Conservation (phyloP, 2,797 vertebrate genomes). For the Rhinatrema bivittatum region DNA sequence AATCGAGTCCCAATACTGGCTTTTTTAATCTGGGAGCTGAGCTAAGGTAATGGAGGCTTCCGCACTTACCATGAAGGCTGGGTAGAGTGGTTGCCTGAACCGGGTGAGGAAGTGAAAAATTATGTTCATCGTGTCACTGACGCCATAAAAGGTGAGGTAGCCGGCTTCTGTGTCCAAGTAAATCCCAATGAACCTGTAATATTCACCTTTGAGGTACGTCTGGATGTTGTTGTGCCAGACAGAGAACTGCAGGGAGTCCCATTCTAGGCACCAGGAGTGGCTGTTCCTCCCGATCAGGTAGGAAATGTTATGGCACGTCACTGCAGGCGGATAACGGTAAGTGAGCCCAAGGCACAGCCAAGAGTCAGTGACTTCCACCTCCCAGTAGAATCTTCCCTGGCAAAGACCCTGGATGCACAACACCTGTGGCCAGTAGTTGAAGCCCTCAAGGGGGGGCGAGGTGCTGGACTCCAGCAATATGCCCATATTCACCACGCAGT, state of each 20-base stretch:
- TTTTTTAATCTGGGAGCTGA: too few species aligned
- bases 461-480: conserved; percentile 20
- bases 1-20: too few species aligned
- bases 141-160: conserved; percentile 71
- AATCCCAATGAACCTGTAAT: conserved; percentile 67
- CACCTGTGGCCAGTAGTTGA: conserved; percentile 77
- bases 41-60: conserved; percentile 27
- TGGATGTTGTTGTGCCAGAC: conserved; percentile 69
- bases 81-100: conserved; percentile 72
- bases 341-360: conserved; percentile 78
- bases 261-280: conserved; percentile 78
- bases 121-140: conserved; percentile 48
- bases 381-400: conserved; percentile 76
- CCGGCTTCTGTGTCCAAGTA: conserved; percentile 71
- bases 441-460: conserved; percentile 35
- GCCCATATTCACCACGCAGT: conserved; percentile 35
- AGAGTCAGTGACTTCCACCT: conserved; percentile 74
- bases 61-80: conserved; percentile 58
- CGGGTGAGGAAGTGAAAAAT: conserved; percentile 70
- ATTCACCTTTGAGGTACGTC: conserved; percentile 48
- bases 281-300: conserved; percentile 77
- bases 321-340: conserved; percentile 61
- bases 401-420: conserved; percentile 68
- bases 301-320: conserved; percentile 58
- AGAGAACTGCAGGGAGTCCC: conserved; percentile 67